Base-by-base conservation (phyloP, 1,140 invertebrate species). In the Formica exsecta region DNA sequence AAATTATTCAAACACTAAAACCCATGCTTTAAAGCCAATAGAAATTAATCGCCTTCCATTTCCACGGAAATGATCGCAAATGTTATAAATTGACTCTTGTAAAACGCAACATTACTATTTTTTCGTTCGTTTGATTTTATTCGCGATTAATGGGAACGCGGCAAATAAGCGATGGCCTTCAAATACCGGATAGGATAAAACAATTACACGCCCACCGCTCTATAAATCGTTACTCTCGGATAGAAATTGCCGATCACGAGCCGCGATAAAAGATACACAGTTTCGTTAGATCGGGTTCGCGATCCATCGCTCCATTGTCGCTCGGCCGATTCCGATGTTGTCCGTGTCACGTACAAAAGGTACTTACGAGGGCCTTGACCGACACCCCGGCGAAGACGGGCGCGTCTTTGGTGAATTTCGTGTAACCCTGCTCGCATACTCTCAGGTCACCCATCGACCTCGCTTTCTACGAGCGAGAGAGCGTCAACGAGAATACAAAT, bases 321-420 rank as follows among this genome's bases (percentile, higher is more conserved):
- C 41, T 51, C 29, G 74, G 44, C 66, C 16, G 87, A 79, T 75
- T 73, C 59, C 85, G 51, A 90, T 29, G 87, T 64, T 74, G 71
- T 41, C 77, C 73, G 16, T 61, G 84, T 85, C 77, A 81, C 73
- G 88, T 80, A 75, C 68, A 85, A 86, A 86, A 87, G 74, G 83
- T 93, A 95, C 96, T 96, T 96, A 96, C 96, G 94, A 96, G 95
- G 89, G 95, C 95, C 93, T 95, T 95, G 89, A 96, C 96, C 91
- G 95, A 96, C 70, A 96, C 96, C 89, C 95, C 95, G 83, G 93
- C 93, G 92, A 95, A 96, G 87, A 96, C 93, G 89, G 93, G 93
- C 75, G 92, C 92, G 89, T 91, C 91, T 89, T 91, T 94, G 91
- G 90, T 81, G 88, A 92, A 93, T 87, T 95, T 95, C 88, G 93